Percentiles rank a stretch among this genome's conserved stretches.
Conservation (phyloP, 2,797 vertebrate species). For the Pteropus rufus region DNA sequence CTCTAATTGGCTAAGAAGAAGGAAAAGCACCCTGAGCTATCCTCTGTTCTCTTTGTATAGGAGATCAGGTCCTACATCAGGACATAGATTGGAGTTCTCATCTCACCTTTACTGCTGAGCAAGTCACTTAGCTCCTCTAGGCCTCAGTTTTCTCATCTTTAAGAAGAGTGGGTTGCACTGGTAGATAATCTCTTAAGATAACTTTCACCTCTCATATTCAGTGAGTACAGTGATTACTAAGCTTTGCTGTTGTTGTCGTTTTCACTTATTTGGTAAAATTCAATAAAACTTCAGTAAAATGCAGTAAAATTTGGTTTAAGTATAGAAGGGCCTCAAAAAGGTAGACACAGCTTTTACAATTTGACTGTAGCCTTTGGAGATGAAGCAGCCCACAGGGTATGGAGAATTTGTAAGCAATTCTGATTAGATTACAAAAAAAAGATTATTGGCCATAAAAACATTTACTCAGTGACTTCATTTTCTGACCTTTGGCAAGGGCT, state of each 20-base stretch:
- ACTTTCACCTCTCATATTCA: neutral
- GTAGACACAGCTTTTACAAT: neutral
- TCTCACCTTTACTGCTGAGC: neutral
- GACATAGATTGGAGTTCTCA: neutral
- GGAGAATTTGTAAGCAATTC: neutral
- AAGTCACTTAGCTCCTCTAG: neutral
- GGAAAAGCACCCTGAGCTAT: neutral
- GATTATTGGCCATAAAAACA: neutral
- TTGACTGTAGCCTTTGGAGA: neutral
- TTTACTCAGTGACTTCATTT: neutral
- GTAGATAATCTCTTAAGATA: neutral
- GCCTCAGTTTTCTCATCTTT: neutral
- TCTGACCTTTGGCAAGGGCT: neutral
- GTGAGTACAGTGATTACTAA: neutral
- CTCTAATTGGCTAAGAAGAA: neutral
- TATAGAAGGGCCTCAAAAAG: neutral
- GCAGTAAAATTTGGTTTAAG: neutral
- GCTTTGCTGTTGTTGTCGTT: neutral
- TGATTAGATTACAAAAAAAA: neutral
- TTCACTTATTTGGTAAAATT: conserved; percentile 1
- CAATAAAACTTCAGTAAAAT: no score
- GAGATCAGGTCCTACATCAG: neutral
- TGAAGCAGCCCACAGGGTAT: neutral
- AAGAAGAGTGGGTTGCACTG: neutral
- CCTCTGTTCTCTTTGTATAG: neutral